phyloP scores from a whole-genome alignment of 2,113 vertebrate genomes.

The Saiga tatarica region DNA sequence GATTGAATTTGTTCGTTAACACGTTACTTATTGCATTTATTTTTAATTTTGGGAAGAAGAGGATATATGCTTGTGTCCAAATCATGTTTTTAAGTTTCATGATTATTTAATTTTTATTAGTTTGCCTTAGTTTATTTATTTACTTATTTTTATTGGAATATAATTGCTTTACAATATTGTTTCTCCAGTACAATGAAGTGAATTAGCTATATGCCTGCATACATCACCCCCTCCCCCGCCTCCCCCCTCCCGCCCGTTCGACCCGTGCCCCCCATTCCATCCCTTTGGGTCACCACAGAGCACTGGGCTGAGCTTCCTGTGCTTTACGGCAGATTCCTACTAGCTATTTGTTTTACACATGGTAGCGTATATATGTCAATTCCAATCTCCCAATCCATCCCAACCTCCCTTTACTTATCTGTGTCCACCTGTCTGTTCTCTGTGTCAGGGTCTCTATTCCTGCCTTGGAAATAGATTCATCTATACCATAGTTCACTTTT shows the following conservation, averaged over 20 bases:
- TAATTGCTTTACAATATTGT: neutral
- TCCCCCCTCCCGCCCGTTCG: neutral
- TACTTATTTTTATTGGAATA: neutral
- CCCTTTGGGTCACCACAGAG: neutral
- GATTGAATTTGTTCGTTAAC: neutral
- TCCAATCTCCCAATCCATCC: neutral
- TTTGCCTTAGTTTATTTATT: neutral
- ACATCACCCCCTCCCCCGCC: fast-evolving
- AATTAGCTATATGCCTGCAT: neutral
- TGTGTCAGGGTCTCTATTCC: neutral
- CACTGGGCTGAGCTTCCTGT: neutral
- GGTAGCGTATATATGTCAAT: neutral
- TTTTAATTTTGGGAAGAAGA: neutral
- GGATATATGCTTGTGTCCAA: neutral
- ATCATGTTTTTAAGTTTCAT: neutral
- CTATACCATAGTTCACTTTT: neutral
- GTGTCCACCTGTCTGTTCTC: neutral
- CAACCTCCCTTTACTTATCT: neutral
- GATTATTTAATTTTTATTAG: neutral
- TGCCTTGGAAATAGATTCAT: neutral
- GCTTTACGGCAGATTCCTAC: neutral
- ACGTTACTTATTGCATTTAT: neutral
- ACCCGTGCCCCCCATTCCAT: neutral
- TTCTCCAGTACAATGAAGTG: neutral
- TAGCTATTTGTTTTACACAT: neutral